Percentiles rank a stretch among this genome's conserved stretches.
Conservation (phyloP, 2,113 vertebrate genomes). For the Otocyon megalotis region DNA sequence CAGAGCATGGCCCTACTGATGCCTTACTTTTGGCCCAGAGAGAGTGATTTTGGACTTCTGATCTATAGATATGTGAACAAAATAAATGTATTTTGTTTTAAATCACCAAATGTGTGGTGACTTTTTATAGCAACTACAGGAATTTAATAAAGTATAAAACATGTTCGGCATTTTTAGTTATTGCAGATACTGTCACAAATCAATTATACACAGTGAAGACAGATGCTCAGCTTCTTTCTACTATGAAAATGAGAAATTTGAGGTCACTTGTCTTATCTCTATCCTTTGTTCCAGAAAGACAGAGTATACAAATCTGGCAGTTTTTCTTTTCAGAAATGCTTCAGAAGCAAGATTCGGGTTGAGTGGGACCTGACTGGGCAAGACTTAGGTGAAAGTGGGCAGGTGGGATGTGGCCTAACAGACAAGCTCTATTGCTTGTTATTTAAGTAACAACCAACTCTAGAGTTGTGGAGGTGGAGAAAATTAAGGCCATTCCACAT, state of each 20-base stretch:
- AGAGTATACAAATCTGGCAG: not conserved
- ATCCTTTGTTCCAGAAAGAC: conserved; percentile 42
- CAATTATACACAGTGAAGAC: not conserved
- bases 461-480: too few relatives aligned
- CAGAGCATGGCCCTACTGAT: not conserved
- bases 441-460: not conserved
- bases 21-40: conserved; percentile 36
- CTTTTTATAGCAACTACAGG: conserved; percentile 18
- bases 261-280: not conserved
- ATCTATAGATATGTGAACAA: conserved; percentile 13
- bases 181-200: not conserved
- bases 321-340: conserved; percentile 38
- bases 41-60: conserved; percentile 30
- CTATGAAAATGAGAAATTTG: conserved; percentile 25
- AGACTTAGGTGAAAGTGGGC: not conserved
- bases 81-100: conserved; percentile 41
- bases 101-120: conserved; percentile 40
- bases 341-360: conserved; percentile 39
- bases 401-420: not conserved
- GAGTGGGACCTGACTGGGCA: not conserved
- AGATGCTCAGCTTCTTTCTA: not conserved
- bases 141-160: conserved; percentile 52
- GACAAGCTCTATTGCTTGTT: not conserved
- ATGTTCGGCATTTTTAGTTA: not conserved
- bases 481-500: too few relatives aligned